Conservation (phyloP, 2,888 invertebrate genomes). For the Orchesellides sinensis region DNA sequence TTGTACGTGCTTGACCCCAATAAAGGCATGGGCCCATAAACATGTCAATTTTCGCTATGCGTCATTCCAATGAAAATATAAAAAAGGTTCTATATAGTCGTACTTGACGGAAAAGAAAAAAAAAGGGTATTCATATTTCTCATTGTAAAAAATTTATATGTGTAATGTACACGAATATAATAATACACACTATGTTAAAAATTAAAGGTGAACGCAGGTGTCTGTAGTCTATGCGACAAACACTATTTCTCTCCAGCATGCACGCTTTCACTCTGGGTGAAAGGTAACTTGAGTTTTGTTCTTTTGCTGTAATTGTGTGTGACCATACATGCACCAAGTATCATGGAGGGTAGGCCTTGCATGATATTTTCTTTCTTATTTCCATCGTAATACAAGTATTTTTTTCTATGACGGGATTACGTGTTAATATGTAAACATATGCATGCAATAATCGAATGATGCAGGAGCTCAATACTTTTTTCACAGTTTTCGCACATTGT, state of each 20-base stretch:
- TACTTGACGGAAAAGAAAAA: too few relatives aligned
- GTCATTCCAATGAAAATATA: neutral
- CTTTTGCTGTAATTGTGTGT: neutral
- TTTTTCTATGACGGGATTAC: constrained; percentile 25
- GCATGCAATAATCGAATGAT: constrained; percentile 55
- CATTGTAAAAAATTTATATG: constrained; percentile 23
- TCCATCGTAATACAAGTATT: neutral
- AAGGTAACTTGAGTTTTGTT: neutral
- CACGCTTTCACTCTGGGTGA: neutral
- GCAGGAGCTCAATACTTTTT: too few relatives aligned
- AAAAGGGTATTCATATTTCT: constrained; percentile 28
- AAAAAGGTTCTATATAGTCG: neutral
- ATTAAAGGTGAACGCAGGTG: constrained; percentile 5
- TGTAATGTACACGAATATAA: constrained; percentile 1
- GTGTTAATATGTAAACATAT: constrained; percentile 36
- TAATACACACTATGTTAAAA: constrained; percentile 1
- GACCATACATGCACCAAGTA: neutral
- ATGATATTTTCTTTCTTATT: constrained; percentile 12
- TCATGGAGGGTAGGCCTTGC: neutral
- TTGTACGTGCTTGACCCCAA: constrained; percentile 74
- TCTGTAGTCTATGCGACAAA: constrained; percentile 12
- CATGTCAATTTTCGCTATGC: constrained; percentile 23
- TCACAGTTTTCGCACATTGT: too few relatives aligned
- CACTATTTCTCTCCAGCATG: constrained; percentile 2
- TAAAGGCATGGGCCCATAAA: constrained; percentile 63